Evolutionary conservation across 2,797 vertebrate genomes (phyloP).

Genomic region (Ctenosaura bakeri): DNA sequence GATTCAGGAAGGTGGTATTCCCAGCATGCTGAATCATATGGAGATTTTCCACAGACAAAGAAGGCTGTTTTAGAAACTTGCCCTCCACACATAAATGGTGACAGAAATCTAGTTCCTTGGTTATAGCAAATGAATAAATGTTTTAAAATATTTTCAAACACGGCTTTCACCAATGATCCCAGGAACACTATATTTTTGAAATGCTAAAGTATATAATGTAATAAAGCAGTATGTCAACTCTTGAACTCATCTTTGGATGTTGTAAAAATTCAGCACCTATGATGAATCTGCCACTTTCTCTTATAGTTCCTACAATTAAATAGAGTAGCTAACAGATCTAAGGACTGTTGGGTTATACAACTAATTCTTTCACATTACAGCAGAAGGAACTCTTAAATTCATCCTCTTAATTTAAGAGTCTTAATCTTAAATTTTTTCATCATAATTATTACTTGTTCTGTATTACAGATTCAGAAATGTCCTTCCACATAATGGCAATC

Average conservation of each 20-base stretch:
- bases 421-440: background rate
- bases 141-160: too few species aligned
- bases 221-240: too few species aligned
- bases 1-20: too few species aligned
- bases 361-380: background rate
- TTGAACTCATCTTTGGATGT: background rate
- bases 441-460: background rate
- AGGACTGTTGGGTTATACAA: background rate
- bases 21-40: too few species aligned
- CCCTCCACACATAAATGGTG: too few species aligned
- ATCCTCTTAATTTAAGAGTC: background rate
- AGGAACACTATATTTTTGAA: too few species aligned
- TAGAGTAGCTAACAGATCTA: background rate
- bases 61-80: too few species aligned
- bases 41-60: too few species aligned
- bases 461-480: background rate
- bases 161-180: too few species aligned
- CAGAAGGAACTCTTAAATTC: background rate
- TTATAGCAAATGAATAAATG: too few species aligned
- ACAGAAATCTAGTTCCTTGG: too few species aligned
- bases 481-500: background rate
- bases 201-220: too few species aligned
- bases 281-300: background rate
- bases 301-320: background rate
- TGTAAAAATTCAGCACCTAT: background rate